Evolutionary conservation across 2,888 invertebrate species (phyloP).

Genomic region (Fragum sueziense): DNA sequence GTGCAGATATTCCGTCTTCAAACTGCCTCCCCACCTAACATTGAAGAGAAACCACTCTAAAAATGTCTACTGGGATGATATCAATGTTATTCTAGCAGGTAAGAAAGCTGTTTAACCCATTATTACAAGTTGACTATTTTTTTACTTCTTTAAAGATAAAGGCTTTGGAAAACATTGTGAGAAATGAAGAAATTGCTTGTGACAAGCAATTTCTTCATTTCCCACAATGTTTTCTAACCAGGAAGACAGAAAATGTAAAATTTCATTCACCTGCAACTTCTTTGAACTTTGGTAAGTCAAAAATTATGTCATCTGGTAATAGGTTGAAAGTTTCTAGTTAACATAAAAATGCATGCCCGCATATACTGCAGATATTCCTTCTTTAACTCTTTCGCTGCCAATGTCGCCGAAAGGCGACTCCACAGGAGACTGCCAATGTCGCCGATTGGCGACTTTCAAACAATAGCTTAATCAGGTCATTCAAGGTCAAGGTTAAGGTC

Average conservation of each 20-base stretch:
- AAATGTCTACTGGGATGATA: constrained; percentile 81
- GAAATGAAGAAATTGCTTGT: background rate
- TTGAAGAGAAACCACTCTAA: constrained; percentile 73
- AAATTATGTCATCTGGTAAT: background rate
- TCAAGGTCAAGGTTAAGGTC: too few species aligned
- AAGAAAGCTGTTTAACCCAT: background rate
- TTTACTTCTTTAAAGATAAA: background rate
- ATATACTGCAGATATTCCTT: constrained; percentile 79
- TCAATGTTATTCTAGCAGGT: constrained; percentile 80
- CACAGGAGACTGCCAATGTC: too few species aligned
- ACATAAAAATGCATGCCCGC: constrained; percentile 78
- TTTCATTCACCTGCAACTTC: too few species aligned
- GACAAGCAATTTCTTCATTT: background rate
- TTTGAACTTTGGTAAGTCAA: too few species aligned
- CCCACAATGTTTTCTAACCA: background rate
- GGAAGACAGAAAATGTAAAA: too few species aligned
- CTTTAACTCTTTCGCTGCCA: too few species aligned
- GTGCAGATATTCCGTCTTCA: constrained; percentile 79
- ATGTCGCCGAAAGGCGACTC: too few species aligned
- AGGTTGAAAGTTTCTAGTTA: background rate
- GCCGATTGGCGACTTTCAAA: too few species aligned
- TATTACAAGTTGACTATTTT: background rate
- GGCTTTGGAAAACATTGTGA: background rate
- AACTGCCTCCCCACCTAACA: constrained; percentile 74
- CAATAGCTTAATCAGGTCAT: too few species aligned